phyloP scores from a whole-genome alignment of 2,113 vertebrate genomes.

The Delphinapterus leucas region DNA sequence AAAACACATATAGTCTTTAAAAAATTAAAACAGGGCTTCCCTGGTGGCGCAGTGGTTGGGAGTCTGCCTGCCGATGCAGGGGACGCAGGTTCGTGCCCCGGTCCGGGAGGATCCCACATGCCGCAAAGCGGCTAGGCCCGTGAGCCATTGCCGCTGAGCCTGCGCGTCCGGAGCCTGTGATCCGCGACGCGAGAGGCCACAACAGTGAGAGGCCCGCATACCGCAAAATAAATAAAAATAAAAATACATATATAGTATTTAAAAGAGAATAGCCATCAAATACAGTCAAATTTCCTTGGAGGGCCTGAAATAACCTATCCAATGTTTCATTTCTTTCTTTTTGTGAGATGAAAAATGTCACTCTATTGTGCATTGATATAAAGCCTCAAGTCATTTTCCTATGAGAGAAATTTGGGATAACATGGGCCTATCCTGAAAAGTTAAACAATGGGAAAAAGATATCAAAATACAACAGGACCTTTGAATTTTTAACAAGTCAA shows the following conservation, averaged over 20 bases:
- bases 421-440: background rate
- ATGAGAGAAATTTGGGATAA: background rate
- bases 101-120: no score
- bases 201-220: no score
- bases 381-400: background rate
- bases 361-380: background rate
- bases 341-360: background rate
- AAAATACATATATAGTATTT: no score
- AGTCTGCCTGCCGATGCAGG: no score
- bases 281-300: background rate
- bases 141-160: no score
- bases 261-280: background rate
- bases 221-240: no score
- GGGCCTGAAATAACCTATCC: background rate
- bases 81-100: no score
- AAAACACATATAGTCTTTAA: background rate
- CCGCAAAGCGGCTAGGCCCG: no score
- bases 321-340: background rate
- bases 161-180: no score
- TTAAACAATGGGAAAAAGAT: background rate
- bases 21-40: background rate
- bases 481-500: background rate
- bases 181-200: no score
- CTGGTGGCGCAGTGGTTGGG: no score
- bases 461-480: background rate